Evolutionary conservation across 2,888 invertebrate species (phyloP).

Genomic region (Vanessa cardui): DNA sequence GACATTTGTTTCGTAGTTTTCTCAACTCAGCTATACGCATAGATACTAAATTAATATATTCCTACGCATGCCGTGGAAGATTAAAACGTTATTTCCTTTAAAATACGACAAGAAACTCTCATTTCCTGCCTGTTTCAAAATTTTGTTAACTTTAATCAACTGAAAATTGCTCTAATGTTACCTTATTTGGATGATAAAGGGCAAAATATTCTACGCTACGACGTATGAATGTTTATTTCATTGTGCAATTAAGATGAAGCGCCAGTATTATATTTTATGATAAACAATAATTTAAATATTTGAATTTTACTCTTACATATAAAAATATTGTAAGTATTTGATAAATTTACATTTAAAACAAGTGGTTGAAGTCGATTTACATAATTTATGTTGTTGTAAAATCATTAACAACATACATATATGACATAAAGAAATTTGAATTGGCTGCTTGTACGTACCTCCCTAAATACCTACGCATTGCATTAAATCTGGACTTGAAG

Average conservation of each 20-base stretch:
- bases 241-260: constrained; percentile 1
- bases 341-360: too few relatives aligned
- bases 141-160: constrained; percentile 58
- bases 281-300: not conserved
- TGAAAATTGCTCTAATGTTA: constrained; percentile 35
- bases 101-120: constrained; percentile 41
- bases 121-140: constrained; percentile 40
- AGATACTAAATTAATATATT: constrained; percentile 16
- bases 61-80: constrained; percentile 58
- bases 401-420: too few relatives aligned
- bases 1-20: not conserved
- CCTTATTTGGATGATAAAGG: constrained; percentile 32
- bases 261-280: constrained; percentile 2
- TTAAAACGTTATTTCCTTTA: constrained; percentile 63
- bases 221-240: constrained; percentile 14
- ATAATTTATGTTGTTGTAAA: too few relatives aligned
- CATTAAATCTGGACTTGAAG: too few relatives aligned
- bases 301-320: not conserved
- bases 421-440: too few relatives aligned
- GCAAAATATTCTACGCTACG: constrained; percentile 24
- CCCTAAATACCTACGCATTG: too few relatives aligned
- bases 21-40: not conserved
- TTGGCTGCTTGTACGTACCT: too few relatives aligned
- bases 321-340: not conserved
- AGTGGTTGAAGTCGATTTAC: too few relatives aligned